Conservation (phyloP, 2,888 invertebrate genomes). For the Antheraea yamamai region DNA sequence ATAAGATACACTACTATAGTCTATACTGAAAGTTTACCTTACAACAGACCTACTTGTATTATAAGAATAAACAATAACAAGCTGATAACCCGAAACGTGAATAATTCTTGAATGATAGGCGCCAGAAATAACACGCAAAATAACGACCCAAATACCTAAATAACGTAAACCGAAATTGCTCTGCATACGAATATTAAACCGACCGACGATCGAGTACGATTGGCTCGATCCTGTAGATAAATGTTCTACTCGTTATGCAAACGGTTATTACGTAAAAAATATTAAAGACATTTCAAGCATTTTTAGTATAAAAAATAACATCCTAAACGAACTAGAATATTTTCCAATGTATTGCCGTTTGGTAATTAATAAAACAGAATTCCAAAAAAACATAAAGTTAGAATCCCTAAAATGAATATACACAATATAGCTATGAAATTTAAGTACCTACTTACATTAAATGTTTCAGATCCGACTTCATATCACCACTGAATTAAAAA, state of each 20-base stretch:
- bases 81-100: background rate
- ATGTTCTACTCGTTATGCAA: background rate
- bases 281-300: background rate
- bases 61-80: background rate
- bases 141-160: constrained; percentile 2
- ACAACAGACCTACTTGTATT: background rate
- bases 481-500: too few relatives aligned
- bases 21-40: too few relatives aligned
- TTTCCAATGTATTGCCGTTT: too few relatives aligned
- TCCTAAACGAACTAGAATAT: too few relatives aligned
- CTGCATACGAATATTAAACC: background rate
- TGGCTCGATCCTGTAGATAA: background rate
- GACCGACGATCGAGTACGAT: background rate
- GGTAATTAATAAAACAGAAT: too few relatives aligned
- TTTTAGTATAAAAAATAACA: background rate
- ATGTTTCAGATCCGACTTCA: too few relatives aligned
- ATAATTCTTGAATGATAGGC: background rate
- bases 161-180: background rate
- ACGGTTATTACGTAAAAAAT: background rate
- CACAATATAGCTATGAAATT: too few relatives aligned
- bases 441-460: too few relatives aligned
- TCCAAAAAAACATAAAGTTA: too few relatives aligned
- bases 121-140: background rate
- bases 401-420: too few relatives aligned
- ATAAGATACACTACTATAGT: too few relatives aligned